Base-by-base conservation (phyloP, 2,113 vertebrate species). In the Oxyruncus cristatus region DNA sequence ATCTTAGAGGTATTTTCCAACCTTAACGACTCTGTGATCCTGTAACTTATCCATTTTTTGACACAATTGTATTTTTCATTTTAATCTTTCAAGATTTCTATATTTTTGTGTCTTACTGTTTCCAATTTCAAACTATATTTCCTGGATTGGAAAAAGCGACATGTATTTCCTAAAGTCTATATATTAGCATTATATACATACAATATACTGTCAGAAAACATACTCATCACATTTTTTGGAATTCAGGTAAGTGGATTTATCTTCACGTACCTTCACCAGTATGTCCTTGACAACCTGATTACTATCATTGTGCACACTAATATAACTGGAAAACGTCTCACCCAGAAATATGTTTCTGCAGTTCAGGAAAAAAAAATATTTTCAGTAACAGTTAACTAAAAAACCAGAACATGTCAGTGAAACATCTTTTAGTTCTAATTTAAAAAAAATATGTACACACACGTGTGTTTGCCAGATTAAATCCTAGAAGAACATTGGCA, bases 221-320 rank as follows among this genome's bases (percentile, higher is more conserved):
- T 5, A 58, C 11, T 66, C 4, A 41, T 30, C 4, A 9, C 33
- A 24, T 33, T 72, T 13, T 50, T 52, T 12, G 37, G 12, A 35
- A 15, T 63, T 42, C 14, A 16, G 62, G n/a, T 32, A 85, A 74
- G 30, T 58, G 46, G 15, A 89, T 39, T 67, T 74, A 56, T 82
- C 52, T 55, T 63, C 26, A 95, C 93, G 77, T 98, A 99, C 99
- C 99, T 99, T 99, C 74, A 99, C 99, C 44, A 99, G 97, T 95
- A 99, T 99, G 83, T 99, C 99, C 96, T 99, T 99, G 59, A 99
- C 99, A 55, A 99, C 97, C 96, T 99, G 99, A 95, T 24, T 99
- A 96, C 99, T 99, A 97, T 99, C 99, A 87, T 99, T 99, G 96
- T 99, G 99, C 76, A 99, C 99, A 7, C 99, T 99, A 93, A 99